Evolutionary conservation across 2,888 invertebrate genomes (phyloP).

Genomic region (Pegoplata infirma): DNA sequence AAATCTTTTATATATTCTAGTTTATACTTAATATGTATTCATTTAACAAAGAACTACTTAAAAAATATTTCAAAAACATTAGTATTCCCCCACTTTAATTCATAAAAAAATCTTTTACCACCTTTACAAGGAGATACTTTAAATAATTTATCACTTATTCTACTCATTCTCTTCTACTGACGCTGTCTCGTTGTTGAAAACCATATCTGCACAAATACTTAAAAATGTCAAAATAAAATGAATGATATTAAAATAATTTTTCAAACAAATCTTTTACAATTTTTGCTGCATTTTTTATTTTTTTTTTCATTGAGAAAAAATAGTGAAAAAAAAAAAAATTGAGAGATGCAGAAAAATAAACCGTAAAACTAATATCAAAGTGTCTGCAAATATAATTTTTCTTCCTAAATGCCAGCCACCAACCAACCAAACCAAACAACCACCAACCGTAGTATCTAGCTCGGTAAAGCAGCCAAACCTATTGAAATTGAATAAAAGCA

Average conservation of each 20-base stretch:
- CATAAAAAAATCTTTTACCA: conserved; percentile 2
- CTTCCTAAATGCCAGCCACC: conserved; percentile 37
- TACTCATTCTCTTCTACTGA: conserved; percentile 8
- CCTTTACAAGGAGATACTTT: conserved; percentile 31
- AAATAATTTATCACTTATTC: conserved; percentile 49
- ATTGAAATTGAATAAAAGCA: conserved; percentile 52
- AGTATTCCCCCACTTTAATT: background rate
- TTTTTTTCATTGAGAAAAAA: conserved; percentile 30
- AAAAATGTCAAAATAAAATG: conserved; percentile 63
- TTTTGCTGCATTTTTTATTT: conserved; percentile 17
- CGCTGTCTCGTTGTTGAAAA: conserved; percentile 40
- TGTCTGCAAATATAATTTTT: conserved; percentile 60
- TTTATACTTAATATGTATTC: no score
- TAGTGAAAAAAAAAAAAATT: conserved; percentile 7
- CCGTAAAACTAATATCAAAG: conserved; percentile 53
- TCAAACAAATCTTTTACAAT: conserved; percentile 43
- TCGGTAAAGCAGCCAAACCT: conserved; percentile 28
- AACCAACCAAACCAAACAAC: no score
- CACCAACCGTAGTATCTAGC: no score
- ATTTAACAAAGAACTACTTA: background rate
- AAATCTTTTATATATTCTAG: background rate
- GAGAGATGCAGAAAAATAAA: background rate
- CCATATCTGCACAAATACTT: conserved; percentile 57
- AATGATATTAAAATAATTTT: conserved; percentile 66
- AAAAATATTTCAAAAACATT: background rate